Evolutionary conservation across 2,888 invertebrate species (phyloP).

Genomic region (Thalpophila matura): DNA sequence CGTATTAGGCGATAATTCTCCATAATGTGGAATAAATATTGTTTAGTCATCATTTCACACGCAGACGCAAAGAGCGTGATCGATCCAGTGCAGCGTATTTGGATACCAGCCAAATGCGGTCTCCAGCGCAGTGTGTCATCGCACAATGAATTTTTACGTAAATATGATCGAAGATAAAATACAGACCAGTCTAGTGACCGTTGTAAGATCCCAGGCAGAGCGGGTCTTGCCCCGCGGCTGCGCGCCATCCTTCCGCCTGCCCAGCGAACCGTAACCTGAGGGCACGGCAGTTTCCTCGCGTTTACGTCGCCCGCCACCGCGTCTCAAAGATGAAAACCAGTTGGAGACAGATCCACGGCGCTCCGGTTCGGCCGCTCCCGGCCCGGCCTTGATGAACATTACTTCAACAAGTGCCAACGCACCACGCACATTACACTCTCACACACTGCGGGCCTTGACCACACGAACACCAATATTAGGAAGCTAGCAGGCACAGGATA

Average conservation of each 20-base stretch:
- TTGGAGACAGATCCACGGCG: constrained; percentile 93
- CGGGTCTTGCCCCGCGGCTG: constrained; percentile 87
- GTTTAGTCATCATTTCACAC: constrained; percentile 79
- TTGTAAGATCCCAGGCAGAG: constrained; percentile 92
- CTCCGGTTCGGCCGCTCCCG: constrained; percentile 89
- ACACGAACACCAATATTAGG: constrained; percentile 77
- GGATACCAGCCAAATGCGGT: constrained; percentile 83
- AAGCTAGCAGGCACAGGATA: constrained; percentile 79
- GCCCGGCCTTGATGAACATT: constrained; percentile 89
- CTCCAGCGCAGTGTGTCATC: constrained; percentile 76
- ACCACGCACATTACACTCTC: constrained; percentile 84
- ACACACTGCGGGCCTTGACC: constrained; percentile 68
- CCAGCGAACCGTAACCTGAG: constrained; percentile 88
- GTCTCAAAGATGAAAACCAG: constrained; percentile 95
- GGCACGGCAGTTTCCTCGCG: constrained; percentile 83
- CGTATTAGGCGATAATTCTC: constrained; percentile 30
- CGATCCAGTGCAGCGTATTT: constrained; percentile 87
- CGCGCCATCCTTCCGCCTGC: constrained; percentile 86
- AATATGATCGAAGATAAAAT: constrained; percentile 67
- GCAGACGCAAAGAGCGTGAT: constrained; percentile 81
- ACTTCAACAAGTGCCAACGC: constrained; percentile 81
- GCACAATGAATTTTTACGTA: constrained; percentile 53
- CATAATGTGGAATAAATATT: constrained; percentile 61
- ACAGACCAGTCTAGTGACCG: constrained; percentile 91
- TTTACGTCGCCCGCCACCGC: constrained; percentile 88